Evolutionary conservation across 2,113 vertebrate genomes (phyloP).

Genomic region (Limnothrissa miodon): DNA sequence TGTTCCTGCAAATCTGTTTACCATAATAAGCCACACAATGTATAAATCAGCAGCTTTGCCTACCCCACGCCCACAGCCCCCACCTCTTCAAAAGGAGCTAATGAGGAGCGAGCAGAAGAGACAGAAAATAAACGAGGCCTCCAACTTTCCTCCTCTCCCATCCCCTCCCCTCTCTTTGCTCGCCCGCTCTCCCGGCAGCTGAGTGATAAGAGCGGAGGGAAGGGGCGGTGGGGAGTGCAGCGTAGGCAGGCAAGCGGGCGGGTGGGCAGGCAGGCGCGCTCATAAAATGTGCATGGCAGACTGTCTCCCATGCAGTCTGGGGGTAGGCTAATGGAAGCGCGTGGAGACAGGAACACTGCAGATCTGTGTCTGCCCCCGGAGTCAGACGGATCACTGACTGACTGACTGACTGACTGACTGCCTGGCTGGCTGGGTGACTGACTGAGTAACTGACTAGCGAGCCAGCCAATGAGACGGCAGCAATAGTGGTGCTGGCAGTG

Average conservation of each 20-base stretch:
- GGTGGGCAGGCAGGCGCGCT: constrained; percentile 57
- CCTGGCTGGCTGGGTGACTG: neutral
- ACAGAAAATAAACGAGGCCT: constrained; percentile 52
- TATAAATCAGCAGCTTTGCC: neutral
- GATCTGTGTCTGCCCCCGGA: constrained; percentile 33
- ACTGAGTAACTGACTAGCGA: neutral
- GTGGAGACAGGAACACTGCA: constrained; percentile 68
- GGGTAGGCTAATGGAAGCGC: constrained; percentile 64
- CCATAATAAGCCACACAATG: neutral
- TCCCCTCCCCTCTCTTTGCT: neutral
- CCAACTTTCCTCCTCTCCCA: constrained; percentile 35
- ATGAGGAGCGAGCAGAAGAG: constrained; percentile 44
- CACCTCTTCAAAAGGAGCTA: constrained; percentile 26
- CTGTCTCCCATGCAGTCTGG: constrained; percentile 69
- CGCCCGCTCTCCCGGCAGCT: constrained; percentile 51
- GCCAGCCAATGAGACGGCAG: neutral
- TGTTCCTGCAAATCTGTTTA: neutral
- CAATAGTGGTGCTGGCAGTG: neutral
- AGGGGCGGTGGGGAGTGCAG: neutral
- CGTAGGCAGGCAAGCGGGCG: constrained; percentile 46
- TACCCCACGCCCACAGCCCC: neutral
- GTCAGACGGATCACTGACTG: neutral
- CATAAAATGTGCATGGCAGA: constrained; percentile 72
- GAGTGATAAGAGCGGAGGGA: constrained; percentile 51
- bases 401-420: no score